Evolutionary conservation across 2,797 vertebrate species (phyloP).

Genomic region (Pseudochirops cupreus): DNA sequence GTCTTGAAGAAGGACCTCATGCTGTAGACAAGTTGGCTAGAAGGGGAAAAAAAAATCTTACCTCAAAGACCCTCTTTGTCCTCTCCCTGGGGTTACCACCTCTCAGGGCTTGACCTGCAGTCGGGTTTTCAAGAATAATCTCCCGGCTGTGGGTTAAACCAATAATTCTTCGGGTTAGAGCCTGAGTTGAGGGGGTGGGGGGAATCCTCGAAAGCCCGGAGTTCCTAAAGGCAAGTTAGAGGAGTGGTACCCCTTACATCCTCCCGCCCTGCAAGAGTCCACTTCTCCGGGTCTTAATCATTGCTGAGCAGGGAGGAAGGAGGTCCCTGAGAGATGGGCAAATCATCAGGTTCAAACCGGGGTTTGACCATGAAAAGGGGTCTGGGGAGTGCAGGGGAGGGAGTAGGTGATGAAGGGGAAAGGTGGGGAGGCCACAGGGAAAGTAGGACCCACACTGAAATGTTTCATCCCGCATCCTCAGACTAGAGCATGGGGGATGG

Average conservation of each 20-base stretch:
- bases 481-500: not conserved
- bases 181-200: slow-evolving; percentile 17
- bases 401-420: not conserved
- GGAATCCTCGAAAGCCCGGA: slow-evolving; percentile 72
- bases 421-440: not conserved
- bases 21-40: slow-evolving; percentile 59
- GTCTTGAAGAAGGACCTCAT: slow-evolving; percentile 9
- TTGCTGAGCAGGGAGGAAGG: slow-evolving; percentile 33
- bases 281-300: slow-evolving; percentile 73
- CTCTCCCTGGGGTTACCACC: not conserved
- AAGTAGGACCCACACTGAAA: not conserved
- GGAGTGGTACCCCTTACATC: slow-evolving; percentile 65
- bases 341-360: slow-evolving; percentile 8
- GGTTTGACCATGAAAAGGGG: not conserved
- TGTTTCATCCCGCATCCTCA: not conserved
- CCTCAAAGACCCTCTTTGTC: slow-evolving; percentile 86
- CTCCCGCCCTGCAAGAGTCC: slow-evolving; percentile 23
- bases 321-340: slow-evolving; percentile 27
- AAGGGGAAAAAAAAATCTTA: slow-evolving; percentile 70
- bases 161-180: not conserved
- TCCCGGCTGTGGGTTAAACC: slow-evolving; percentile 11
- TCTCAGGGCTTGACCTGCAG: slow-evolving; percentile 35
- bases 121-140: slow-evolving; percentile 33
- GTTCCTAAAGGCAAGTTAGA: slow-evolving; percentile 28
- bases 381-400: not conserved